Evolutionary conservation across 2,797 vertebrate species (phyloP).

Genomic region (Tinamus major): DNA sequence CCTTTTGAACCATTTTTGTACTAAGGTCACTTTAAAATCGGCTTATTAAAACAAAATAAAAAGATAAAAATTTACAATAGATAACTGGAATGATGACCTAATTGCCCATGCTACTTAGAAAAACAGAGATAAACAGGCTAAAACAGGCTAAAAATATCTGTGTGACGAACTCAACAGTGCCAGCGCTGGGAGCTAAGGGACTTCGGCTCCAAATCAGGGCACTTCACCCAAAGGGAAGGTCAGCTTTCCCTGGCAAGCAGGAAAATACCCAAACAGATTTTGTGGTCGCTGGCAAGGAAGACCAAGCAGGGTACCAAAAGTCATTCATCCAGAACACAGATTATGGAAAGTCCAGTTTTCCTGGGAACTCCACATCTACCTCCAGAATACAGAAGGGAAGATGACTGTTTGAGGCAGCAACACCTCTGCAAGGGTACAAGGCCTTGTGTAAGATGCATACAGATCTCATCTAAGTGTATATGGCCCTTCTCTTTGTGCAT

Average conservation of each 20-base stretch:
- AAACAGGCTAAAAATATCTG: neutral
- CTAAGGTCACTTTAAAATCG: neutral
- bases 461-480: neutral
- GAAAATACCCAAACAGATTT: conserved; percentile 36
- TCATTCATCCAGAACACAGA: neutral
- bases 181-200: neutral
- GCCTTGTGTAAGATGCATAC: too few species aligned
- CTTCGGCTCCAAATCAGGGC: neutral
- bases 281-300: conserved; percentile 9
- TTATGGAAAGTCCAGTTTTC: neutral
- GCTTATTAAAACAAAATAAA: neutral
- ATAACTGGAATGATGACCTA: neutral
- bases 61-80: neutral
- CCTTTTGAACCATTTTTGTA: neutral
- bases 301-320: neutral
- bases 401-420: neutral
- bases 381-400: neutral
- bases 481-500: too few species aligned
- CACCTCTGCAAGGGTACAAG: neutral
- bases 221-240: conserved; percentile 35
- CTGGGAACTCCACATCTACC: neutral
- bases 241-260: conserved; percentile 36
- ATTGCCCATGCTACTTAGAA: conserved; percentile 15
- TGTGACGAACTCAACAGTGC: neutral
- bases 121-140: neutral